Evolutionary conservation across 2,797 vertebrate species (phyloP), one percentile per base, ranked within the genome.

Genomic region (Chelidonichthys spinosus): DNA sequence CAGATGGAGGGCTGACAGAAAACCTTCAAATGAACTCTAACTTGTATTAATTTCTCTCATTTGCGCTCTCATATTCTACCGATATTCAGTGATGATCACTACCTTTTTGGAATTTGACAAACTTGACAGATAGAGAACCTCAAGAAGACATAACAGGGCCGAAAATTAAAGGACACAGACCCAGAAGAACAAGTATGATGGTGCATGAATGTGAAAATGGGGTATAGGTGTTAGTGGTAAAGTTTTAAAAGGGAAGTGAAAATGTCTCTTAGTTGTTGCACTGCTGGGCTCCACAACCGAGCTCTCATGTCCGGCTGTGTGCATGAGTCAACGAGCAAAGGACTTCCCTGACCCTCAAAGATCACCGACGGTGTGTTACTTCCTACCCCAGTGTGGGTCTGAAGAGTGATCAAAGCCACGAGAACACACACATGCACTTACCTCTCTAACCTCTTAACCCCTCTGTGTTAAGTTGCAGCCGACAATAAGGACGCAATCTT

Each of bases 401-500:
- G 14, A 49, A 11, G 17, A 18, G 66, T 77, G 89, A 93, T 93
- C 91, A 93, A 92, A 93, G 91, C 66, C 44, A 33, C 3, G 53
- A 74, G 87, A 91, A 90, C 90, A 89, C 90, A 91, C 85, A 92
- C 87, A 79, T 75, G 50, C 85, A 83, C 77, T 73, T 79, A 84
- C 63, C 56, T 62, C 76, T 68, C 59, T 87, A 82, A 93, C 91
- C 90, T 83, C 78, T 83, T 84, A 76, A 87, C 85, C 92, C 82
- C 73, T 74, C 63, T 65, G 83, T 89, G 84, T 90, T 83, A 89
- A 87, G 73, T 33, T 2, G 74, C 76, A 78, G 72, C 58, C 2
- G 4, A 86, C 83, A 83, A 84, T 76, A 78, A 85, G 73, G 79
- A 74, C 74, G 35, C 40, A 42, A 82, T 79, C 81, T 81, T 81